Percentiles rank a stretch among this genome's conserved stretches.
Evolutionary conservation across 2,888 invertebrate species (phyloP).

Genomic region (Bombyx huttoni): DNA sequence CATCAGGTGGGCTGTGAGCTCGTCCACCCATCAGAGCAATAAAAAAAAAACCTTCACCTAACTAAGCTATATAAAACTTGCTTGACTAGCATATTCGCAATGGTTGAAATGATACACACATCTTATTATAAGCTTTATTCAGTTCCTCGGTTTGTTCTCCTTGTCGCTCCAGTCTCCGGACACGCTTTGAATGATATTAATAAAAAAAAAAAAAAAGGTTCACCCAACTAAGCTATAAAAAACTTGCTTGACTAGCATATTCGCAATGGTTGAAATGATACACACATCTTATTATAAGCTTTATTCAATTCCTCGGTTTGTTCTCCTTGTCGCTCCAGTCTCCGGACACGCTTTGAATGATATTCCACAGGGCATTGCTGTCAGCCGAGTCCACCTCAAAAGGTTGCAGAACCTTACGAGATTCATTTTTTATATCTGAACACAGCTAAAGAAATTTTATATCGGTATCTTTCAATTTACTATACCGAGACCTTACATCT

Average conservation of each 20-base stretch:
- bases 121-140: not conserved
- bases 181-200: conserved; percentile 11
- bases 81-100: too few species aligned
- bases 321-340: conserved; percentile 29
- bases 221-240: too few species aligned
- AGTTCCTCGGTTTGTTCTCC: conserved; percentile 20
- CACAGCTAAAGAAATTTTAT: conserved; percentile 14
- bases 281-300: not conserved
- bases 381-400: conserved; percentile 26
- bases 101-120: too few species aligned
- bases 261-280: too few species aligned
- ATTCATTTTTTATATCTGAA: conserved; percentile 40
- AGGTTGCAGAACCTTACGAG: conserved; percentile 31
- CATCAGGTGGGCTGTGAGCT: too few species aligned
- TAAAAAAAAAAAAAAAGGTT: too few species aligned
- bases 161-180: conserved; percentile 17
- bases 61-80: too few species aligned
- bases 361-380: conserved; percentile 32
- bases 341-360: conserved; percentile 8
- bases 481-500: too few species aligned
- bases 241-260: too few species aligned
- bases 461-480: not conserved
- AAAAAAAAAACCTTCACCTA: too few species aligned
- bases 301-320: conserved; percentile 7
- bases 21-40: too few species aligned